phyloP scores from a whole-genome alignment of 2,113 vertebrate genomes.

The Garra rufa region DNA sequence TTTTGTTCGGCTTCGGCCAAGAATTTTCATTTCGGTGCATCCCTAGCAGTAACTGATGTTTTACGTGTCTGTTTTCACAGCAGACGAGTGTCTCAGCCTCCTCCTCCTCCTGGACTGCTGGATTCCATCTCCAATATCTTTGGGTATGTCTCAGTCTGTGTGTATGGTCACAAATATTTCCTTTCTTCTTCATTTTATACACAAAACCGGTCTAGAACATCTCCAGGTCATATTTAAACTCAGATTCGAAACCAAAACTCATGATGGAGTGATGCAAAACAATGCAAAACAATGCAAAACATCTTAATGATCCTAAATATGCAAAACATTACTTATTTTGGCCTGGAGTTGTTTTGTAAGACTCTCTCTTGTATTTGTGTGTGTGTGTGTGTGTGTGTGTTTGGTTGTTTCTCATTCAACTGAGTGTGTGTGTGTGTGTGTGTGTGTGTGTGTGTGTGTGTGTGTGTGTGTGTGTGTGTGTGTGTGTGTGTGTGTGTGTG shows the following conservation, averaged over 20 bases:
- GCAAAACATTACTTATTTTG: neutral
- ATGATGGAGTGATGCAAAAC: neutral
- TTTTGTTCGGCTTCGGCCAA: too few relatives aligned
- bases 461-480: too few relatives aligned
- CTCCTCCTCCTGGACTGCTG: slow-evolving; percentile 15
- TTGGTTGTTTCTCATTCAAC: too few relatives aligned
- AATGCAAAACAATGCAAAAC: neutral
- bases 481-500: too few relatives aligned
- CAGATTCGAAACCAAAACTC: neutral
- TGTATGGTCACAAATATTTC: neutral
- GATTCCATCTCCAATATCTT: slow-evolving; percentile 35
- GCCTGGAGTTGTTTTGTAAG: slow-evolving; percentile 2
- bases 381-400: too few relatives aligned
- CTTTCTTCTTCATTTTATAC: slow-evolving; percentile 1
- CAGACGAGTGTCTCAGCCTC: slow-evolving; percentile 14
- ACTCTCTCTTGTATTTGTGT: neutral
- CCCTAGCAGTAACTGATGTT: neutral
- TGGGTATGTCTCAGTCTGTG: neutral
- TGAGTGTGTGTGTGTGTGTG: neutral
- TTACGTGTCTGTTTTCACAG: neutral
- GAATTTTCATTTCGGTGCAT: too few relatives aligned
- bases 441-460: too few relatives aligned
- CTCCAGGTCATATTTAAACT: neutral
- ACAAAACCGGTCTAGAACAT: neutral
- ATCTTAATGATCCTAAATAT: neutral